Evolutionary conservation across 2,888 invertebrate genomes (phyloP).

Genomic region (Drosophila diplacantha): DNA sequence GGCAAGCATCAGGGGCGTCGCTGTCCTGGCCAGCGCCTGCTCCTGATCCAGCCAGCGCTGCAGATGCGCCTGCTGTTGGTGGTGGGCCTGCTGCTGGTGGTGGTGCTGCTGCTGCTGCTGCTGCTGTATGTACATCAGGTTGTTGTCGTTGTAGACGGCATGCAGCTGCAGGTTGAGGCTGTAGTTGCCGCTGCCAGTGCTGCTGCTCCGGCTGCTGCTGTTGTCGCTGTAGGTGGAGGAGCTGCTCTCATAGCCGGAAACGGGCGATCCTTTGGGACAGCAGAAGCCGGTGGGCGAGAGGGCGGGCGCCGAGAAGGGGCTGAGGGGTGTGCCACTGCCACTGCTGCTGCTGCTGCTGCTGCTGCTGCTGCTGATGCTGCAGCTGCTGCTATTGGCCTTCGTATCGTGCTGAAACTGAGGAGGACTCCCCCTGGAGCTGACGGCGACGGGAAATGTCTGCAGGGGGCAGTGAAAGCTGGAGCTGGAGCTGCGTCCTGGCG

Average conservation of each 20-base stretch:
- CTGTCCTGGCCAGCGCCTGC: conserved; percentile 54
- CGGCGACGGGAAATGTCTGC: conserved; percentile 64
- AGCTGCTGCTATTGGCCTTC: conserved; percentile 25
- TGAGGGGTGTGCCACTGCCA: conserved; percentile 45
- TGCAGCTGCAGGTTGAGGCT: conserved; percentile 80
- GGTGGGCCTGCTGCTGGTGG: conserved; percentile 69
- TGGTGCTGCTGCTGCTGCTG: conserved; percentile 44
- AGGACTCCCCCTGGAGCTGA: conserved; percentile 60
- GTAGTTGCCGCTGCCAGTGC: conserved; percentile 67
- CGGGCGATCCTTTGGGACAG: conserved; percentile 77
- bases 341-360: background rate
- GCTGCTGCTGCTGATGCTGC: background rate
- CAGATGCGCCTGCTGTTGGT: conserved; percentile 74
- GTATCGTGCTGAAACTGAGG: conserved; percentile 59
- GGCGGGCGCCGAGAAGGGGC: conserved; percentile 66
- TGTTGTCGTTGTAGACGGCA: conserved; percentile 80
- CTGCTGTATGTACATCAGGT: conserved; percentile 69
- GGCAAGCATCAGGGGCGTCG: conserved; percentile 29
- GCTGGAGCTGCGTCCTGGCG: conserved; percentile 18
- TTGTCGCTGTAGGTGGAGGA: conserved; percentile 77
- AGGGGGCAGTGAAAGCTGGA: conserved; percentile 40
- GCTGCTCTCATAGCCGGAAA: conserved; percentile 78
- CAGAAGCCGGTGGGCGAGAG: conserved; percentile 75
- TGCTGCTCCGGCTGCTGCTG: conserved; percentile 31
- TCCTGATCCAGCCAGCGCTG: conserved; percentile 81